Percentiles rank a stretch among this genome's conserved stretches.
These are phyloP conservation scores for Pseudoips prasinana DNA, from an alignment of 2,888 invertebrate genomes.

Conservation along the genomic window DNA sequence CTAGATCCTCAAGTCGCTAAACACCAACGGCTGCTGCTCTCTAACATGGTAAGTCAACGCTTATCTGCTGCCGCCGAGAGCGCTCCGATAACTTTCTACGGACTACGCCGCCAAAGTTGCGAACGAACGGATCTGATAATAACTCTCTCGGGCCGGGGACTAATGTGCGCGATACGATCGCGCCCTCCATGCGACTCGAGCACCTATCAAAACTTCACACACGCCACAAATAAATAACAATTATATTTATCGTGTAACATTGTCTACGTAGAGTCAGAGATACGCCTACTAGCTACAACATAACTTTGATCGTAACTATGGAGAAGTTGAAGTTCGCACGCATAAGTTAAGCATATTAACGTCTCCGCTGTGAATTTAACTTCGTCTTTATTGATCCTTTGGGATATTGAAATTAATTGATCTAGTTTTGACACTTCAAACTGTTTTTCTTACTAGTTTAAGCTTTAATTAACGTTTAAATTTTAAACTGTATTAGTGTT, in stretches of 20 bases:
- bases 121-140: constrained; percentile 64
- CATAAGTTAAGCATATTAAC: constrained; percentile 69
- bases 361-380: constrained; percentile 57
- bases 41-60: constrained; percentile 76
- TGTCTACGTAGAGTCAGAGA: constrained; percentile 48
- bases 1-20: constrained; percentile 77
- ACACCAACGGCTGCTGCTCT: constrained; percentile 79
- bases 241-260: constrained; percentile 54
- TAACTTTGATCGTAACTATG: constrained; percentile 62
- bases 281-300: constrained; percentile 45
- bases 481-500: no score
- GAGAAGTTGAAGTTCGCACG: constrained; percentile 60
- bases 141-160: constrained; percentile 54
- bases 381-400: constrained; percentile 55
- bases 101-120: constrained; percentile 50
- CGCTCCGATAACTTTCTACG: constrained; percentile 52
- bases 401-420: constrained; percentile 59
- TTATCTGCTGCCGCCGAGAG: constrained; percentile 38
- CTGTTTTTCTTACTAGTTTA: constrained; percentile 29
- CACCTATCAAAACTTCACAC: constrained; percentile 44
- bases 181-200: constrained; percentile 39
- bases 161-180: constrained; percentile 56
- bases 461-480: constrained; percentile 25
- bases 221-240: constrained; percentile 55
- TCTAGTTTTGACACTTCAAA: constrained; percentile 42